These are phyloP conservation scores for Syrmaticus mikado DNA, from an alignment of 2,113 vertebrate species.

Conservation along the genomic window DNA sequence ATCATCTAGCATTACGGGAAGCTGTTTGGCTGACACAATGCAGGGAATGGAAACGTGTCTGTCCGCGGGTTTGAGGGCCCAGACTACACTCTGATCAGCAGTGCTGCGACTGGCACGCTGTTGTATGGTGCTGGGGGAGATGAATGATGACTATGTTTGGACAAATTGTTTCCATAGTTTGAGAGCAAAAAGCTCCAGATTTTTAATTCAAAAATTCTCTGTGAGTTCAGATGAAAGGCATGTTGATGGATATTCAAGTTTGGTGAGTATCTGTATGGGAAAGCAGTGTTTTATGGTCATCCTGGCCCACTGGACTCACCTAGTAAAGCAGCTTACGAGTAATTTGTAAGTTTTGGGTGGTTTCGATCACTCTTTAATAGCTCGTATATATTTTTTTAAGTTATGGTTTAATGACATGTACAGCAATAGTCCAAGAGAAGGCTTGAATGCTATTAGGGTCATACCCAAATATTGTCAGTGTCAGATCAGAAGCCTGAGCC, in stretches of 20 bases:
- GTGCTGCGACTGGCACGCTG: not conserved
- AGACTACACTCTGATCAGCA: not conserved
- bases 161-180: not conserved
- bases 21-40: not conserved
- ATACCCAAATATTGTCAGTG: not conserved
- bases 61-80: not conserved
- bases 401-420: not conserved
- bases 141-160: not conserved
- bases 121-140: not conserved
- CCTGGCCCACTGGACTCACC: not conserved
- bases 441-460: not conserved
- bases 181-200: slow-evolving; percentile 8
- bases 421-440: not conserved
- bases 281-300: not conserved
- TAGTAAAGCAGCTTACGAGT: not conserved
- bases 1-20: not conserved
- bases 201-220: slow-evolving; percentile 13
- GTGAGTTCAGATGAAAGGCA: not conserved
- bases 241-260: not conserved
- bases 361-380: slow-evolving; percentile 7
- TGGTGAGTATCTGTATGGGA: not conserved
- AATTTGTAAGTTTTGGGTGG: not conserved
- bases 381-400: not conserved
- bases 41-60: slow-evolving; percentile 36
- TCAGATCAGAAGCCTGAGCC: slow-evolving; percentile 29